phyloP scores from a whole-genome alignment of 1,140 invertebrate genomes.

The Hyposmocoma kahamanoa region DNA sequence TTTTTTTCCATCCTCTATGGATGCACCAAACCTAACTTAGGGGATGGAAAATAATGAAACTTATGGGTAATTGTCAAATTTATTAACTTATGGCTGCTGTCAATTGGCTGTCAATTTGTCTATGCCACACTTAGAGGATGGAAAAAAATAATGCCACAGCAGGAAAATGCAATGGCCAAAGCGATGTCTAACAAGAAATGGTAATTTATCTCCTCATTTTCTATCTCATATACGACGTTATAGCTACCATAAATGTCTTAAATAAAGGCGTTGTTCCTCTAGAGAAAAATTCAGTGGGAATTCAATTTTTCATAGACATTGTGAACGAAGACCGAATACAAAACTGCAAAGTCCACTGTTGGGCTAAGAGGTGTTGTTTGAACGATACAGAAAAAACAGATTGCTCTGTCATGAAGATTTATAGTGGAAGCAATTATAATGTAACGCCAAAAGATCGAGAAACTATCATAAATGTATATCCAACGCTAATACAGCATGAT shows the following conservation, averaged over 20 bases:
- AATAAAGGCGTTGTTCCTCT: conserved; percentile 44
- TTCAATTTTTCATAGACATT: conserved; percentile 44
- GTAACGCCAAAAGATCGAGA: conserved; percentile 31
- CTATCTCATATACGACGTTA: conserved; percentile 2
- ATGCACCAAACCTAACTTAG: too few relatives aligned
- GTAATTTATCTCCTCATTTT: neutral
- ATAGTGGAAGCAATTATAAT: conserved; percentile 14
- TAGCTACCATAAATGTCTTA: conserved; percentile 25
- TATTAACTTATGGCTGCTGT: too few relatives aligned
- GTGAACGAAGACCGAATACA: conserved; percentile 29
- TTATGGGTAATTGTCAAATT: too few relatives aligned
- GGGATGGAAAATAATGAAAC: too few relatives aligned
- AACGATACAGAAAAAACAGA: conserved; percentile 22
- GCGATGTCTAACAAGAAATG: conserved; percentile 3
- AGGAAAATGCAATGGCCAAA: too few relatives aligned
- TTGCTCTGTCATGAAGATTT: conserved; percentile 25
- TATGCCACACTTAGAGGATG: too few relatives aligned
- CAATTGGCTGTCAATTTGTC: too few relatives aligned
- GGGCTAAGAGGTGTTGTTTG: conserved; percentile 36
- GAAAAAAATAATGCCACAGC: too few relatives aligned
- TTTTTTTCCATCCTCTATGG: too few relatives aligned
- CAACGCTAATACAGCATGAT: conserved; percentile 35
- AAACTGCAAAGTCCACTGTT: conserved; percentile 25
- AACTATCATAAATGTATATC: conserved; percentile 34
- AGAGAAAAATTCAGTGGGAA: conserved; percentile 32